Evolutionary conservation across 2,888 invertebrate genomes (phyloP), one percentile per base, ranked within the genome.

Genomic region (Lithodes maja): DNA sequence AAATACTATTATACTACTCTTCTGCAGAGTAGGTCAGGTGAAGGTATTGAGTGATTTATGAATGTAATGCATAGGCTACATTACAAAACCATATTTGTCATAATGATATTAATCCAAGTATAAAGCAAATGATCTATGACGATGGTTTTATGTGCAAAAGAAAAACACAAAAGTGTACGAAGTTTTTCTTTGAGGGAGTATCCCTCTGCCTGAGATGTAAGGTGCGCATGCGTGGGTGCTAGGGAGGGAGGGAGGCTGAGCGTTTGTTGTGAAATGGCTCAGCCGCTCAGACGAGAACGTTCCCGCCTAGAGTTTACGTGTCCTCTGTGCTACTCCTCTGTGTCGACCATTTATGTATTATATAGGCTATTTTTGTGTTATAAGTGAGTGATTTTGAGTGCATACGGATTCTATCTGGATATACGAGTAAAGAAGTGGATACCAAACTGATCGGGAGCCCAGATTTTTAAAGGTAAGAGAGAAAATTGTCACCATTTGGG

Each of bases 281-380:
- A n/a, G 71, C 12, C 12, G 71, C 71, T 71, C 71, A 71, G 71
- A 71, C 71, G 71, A 71, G 71, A 71, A 71, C 71, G 71, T 71
- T 71, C 71, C 17, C 71, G 15, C 71, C 71, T n/a, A 17, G 15
- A 71, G 71, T 12, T 71, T 1, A 3, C n/a, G 71, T n/a, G 71
- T 5, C n/a, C 3, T 12, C 12, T 12, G 12, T 5, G 3, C 5
- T 71, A 71, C 71, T n/a, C 15, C 17, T 71, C n/a, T 71, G 71
- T 71, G 12, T 71, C 71, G 17, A 3, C 15, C 17, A n/a, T n/a
- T 71, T 71, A 3, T 71, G n/a, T 71, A 17, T n/a, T 71, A 71
- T 71, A n/a, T 71, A n/a, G 17, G 71, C 12, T 17, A 17, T n/a
- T 71, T n/a, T n/a, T 12, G 71, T 71, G 71, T n/a, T 12, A n/a